A percentile compares a stretch with the other conserved stretches of the same genome.
phyloP scores from a whole-genome alignment of 37 sponge, comb jelly and placozoan species.

The Cliona cf. orientalis region DNA sequence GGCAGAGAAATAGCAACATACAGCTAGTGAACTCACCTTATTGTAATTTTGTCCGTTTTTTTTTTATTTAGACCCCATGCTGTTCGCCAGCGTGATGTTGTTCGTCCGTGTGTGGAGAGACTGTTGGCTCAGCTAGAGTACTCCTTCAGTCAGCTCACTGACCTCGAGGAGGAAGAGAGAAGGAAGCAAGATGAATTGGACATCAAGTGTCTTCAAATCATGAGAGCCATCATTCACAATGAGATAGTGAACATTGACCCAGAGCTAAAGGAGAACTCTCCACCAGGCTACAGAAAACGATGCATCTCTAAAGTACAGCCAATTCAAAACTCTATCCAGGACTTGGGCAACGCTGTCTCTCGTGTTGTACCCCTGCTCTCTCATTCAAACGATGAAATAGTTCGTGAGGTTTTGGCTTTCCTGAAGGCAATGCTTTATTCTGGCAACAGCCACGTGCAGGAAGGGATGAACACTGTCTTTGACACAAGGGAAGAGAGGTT shows the following conservation, averaged over 20 bases:
- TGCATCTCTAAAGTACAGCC: constrained; percentile 10
- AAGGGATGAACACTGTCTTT: constrained; percentile 39
- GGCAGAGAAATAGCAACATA: no score
- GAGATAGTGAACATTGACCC: constrained; percentile 72
- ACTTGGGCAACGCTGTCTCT: constrained; percentile 42
- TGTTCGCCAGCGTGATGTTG: not conserved
- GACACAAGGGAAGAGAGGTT: constrained; percentile 68
- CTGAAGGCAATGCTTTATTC: constrained; percentile 58
- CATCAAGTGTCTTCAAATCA: constrained; percentile 64
- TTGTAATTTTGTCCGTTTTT: no score
- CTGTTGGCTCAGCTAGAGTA: constrained; percentile 24
- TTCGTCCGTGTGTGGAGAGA: not conserved
- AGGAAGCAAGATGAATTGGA: constrained; percentile 36
- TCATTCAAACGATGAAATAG: constrained; percentile 61
- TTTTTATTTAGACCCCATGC: not conserved
- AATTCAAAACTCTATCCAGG: constrained; percentile 51
- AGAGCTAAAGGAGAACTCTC: constrained; percentile 45
- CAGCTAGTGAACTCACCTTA: no score
- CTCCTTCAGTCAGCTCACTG: not conserved
- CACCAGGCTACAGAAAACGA: not conserved
- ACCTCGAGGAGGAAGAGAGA: constrained; percentile 25
- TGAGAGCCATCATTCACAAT: constrained; percentile 77
- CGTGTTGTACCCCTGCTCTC: constrained; percentile 63
- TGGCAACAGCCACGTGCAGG: constrained; percentile 66
- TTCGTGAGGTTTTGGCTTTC: constrained; percentile 67